Evolutionary conservation across 2,797 vertebrate species (phyloP).

Genomic region (Eulemur albifrons): DNA sequence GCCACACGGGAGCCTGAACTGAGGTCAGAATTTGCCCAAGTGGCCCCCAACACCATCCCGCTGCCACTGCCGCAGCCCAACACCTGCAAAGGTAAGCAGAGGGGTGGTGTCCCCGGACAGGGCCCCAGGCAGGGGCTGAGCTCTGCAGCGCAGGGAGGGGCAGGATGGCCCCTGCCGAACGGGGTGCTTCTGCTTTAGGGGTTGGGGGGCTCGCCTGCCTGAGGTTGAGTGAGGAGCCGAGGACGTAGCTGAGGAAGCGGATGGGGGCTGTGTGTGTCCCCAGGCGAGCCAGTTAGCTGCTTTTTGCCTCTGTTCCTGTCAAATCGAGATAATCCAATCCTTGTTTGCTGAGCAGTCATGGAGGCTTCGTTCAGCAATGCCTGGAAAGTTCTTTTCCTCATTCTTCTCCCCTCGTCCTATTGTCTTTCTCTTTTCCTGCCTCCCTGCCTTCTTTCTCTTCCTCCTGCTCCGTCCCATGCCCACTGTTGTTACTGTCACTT

Average conservation of each 20-base stretch:
- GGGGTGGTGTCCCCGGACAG: no score
- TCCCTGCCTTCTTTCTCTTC: background rate
- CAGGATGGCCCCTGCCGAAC: no score
- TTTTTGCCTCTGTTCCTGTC: background rate
- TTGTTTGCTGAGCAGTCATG: rapidly evolving
- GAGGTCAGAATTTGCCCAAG: conserved; percentile 67
- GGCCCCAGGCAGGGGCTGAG: background rate
- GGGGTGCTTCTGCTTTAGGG: background rate
- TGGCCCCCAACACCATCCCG: conserved; percentile 72
- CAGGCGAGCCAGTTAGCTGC: background rate
- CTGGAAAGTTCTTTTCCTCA: background rate
- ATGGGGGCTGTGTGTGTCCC: background rate
- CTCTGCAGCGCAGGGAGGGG: background rate
- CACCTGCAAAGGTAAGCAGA: conserved; percentile 83
- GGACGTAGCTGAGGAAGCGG: background rate
- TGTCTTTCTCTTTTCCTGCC: background rate
- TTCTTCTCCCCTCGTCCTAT: background rate
- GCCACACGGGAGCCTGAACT: conserved; percentile 63
- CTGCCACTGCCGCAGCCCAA: conserved; percentile 79
- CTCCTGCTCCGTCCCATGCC: background rate
- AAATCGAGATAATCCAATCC: background rate
- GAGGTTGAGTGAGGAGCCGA: background rate
- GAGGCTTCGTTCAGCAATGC: rapidly evolving
- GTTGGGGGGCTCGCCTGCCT: rapidly evolving
- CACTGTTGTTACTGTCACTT: background rate